Percentiles rank a stretch among this genome's conserved stretches.
Evolutionary conservation across 1,140 invertebrate species (phyloP).

Genomic region (Dinoponera quadriceps): DNA sequence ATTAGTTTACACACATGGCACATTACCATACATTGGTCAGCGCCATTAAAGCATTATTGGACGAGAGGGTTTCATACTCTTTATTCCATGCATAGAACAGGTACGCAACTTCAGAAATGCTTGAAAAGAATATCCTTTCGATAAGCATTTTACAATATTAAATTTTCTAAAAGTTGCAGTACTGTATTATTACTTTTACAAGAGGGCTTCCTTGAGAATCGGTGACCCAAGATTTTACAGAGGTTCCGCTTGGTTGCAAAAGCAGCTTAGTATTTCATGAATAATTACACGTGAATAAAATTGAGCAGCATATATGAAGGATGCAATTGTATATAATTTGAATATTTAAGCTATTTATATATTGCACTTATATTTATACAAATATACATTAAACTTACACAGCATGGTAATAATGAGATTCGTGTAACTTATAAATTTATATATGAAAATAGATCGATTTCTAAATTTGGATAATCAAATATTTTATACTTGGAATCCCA

Average conservation of each 20-base stretch:
- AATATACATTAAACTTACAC: slow-evolving; percentile 26
- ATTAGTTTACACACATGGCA: slow-evolving; percentile 87
- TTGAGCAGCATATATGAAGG: neutral
- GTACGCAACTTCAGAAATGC: slow-evolving; percentile 82
- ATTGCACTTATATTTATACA: slow-evolving; percentile 25
- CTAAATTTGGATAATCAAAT: slow-evolving; percentile 2
- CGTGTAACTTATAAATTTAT: neutral
- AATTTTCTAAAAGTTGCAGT: slow-evolving; percentile 87
- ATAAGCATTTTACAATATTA: slow-evolving; percentile 39
- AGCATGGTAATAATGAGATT: neutral
- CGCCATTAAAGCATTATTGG: slow-evolving; percentile 85
- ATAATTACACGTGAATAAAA: slow-evolving; percentile 47
- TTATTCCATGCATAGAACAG: slow-evolving; percentile 87
- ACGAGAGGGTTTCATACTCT: slow-evolving; percentile 87
- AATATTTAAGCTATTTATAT: slow-evolving; percentile 16
- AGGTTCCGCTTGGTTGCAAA: slow-evolving; percentile 89
- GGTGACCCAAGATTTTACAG: slow-evolving; percentile 91
- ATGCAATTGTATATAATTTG: neutral
- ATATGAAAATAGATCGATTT: neutral
- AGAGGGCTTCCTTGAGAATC: slow-evolving; percentile 89
- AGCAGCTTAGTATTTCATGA: slow-evolving; percentile 82
- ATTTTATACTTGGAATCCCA: too few species aligned
- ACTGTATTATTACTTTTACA: slow-evolving; percentile 91
- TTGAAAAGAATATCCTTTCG: neutral
- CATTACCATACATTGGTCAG: slow-evolving; percentile 86